These are phyloP conservation scores for Sciaenops ocellatus DNA, from an alignment of 2,797 vertebrate genomes.

Conservation along the genomic window DNA sequence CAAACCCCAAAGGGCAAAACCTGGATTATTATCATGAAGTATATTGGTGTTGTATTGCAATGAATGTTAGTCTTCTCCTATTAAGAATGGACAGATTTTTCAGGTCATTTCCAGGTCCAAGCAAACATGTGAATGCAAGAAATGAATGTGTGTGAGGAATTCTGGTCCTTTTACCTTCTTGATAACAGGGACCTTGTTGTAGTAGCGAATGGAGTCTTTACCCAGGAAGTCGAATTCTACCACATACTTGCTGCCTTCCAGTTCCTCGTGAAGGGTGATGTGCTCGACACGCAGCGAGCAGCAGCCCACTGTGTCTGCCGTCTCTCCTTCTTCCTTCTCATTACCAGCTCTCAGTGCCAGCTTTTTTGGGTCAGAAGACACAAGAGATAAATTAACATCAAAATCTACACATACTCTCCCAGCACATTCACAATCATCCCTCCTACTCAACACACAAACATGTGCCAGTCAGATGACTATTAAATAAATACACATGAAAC, in stretches of 20 bases:
- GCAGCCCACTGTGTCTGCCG: conserved; percentile 88
- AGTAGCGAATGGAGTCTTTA: conserved; percentile 88
- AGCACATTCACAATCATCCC: background rate
- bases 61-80: background rate
- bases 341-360: conserved; percentile 88
- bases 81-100: conserved; percentile 2
- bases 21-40: conserved; percentile 39
- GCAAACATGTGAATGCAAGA: background rate
- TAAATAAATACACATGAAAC: background rate
- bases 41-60: conserved; percentile 7
- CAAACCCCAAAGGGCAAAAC: conserved; percentile 53
- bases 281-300: conserved; percentile 88
- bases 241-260: conserved; percentile 77
- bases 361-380: conserved; percentile 68
- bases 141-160: background rate
- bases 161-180: conserved; percentile 77
- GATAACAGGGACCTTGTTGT: conserved; percentile 85
- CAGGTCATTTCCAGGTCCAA: background rate
- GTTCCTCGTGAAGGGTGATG: conserved; percentile 81
- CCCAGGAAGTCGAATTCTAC: conserved; percentile 89
- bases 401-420: conserved; percentile 6
- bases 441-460: conserved; percentile 1
- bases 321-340: conserved; percentile 88
- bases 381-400: conserved; percentile 40
- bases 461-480: background rate